phyloP scores from a whole-genome alignment of 2,888 invertebrate species.

The Brenthis hecate region DNA sequence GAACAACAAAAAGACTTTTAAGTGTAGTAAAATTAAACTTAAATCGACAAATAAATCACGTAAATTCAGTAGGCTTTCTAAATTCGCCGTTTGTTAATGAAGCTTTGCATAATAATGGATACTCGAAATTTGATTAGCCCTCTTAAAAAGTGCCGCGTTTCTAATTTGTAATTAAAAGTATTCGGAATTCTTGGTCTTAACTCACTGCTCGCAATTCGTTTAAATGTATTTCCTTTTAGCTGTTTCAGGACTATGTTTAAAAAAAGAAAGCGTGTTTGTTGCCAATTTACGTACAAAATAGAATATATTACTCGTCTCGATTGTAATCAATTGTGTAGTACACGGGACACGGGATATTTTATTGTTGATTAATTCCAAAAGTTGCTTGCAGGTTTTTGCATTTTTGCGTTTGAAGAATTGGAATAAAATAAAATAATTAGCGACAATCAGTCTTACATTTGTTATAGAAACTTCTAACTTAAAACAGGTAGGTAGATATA shows the following conservation, averaged over 20 bases:
- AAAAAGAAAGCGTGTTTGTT: constrained; percentile 16
- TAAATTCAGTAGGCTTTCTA: constrained; percentile 29
- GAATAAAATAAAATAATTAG: too few species aligned
- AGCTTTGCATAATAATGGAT: constrained; percentile 72
- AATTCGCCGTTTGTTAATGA: constrained; percentile 37
- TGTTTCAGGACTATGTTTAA: constrained; percentile 9
- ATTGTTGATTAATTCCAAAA: background rate
- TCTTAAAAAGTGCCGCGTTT: constrained; percentile 58
- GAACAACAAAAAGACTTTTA: background rate
- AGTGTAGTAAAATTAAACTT: constrained; percentile 10
- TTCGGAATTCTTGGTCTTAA: constrained; percentile 62
- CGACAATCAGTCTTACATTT: too few species aligned
- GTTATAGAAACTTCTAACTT: too few species aligned
- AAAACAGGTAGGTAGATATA: too few species aligned
- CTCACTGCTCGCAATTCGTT: constrained; percentile 50
- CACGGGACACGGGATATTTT: background rate
- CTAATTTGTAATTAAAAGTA: constrained; percentile 70
- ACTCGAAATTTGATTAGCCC: constrained; percentile 59
- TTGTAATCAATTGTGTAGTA: constrained; percentile 6
- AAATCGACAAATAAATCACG: constrained; percentile 29
- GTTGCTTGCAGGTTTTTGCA: background rate
- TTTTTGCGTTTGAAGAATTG: background rate
- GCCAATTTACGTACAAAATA: constrained; percentile 19
- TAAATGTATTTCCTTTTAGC: constrained; percentile 19
- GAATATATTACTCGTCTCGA: constrained; percentile 15